Conservation (phyloP, 2,797 vertebrate species). For the Sebastes minor region DNA sequence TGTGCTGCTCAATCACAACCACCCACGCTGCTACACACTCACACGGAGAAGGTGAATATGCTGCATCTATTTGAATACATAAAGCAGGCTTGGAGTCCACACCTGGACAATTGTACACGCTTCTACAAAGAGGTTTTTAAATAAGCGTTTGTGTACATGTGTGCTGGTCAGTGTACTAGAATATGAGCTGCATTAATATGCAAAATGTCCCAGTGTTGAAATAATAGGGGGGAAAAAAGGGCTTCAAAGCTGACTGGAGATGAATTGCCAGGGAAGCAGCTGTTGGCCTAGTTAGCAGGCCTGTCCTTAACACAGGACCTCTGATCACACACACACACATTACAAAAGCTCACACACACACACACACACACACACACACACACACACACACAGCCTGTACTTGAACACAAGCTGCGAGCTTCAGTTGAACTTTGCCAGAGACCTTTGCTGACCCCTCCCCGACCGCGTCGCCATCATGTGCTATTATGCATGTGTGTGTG, state of each 20-base stretch:
- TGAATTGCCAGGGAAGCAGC: conserved; percentile 71
- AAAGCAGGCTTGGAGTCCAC: conserved; percentile 7
- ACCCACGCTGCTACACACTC: not conserved
- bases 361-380: not conserved
- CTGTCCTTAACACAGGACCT: conserved; percentile 58
- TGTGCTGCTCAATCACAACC: not conserved
- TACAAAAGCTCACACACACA: no score
- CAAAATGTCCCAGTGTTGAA: conserved; percentile 53
- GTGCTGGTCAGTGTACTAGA: not conserved
- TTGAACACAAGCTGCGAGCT: conserved; percentile 22
- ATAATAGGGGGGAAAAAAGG: conserved; percentile 44
- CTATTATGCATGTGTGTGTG: not conserved
- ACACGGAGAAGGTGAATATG: conserved; percentile 9
- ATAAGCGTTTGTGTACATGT: not conserved
- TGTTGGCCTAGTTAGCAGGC: conserved; percentile 78
- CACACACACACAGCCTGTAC: not conserved
- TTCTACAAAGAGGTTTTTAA: conserved; percentile 16
- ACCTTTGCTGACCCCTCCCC: conserved; percentile 9
- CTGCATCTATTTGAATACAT: conserved; percentile 48
- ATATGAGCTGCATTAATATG: conserved; percentile 58
- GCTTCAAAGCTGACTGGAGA: conserved; percentile 78
- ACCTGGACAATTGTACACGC: conserved; percentile 29
- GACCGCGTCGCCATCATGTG: not conserved
- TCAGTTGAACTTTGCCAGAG: conserved; percentile 14
- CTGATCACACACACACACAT: conserved; percentile 17